Evolutionary conservation across 2,797 vertebrate species (phyloP), one percentile per base, ranked within the genome.

Genomic region (Thamnophis elegans): DNA sequence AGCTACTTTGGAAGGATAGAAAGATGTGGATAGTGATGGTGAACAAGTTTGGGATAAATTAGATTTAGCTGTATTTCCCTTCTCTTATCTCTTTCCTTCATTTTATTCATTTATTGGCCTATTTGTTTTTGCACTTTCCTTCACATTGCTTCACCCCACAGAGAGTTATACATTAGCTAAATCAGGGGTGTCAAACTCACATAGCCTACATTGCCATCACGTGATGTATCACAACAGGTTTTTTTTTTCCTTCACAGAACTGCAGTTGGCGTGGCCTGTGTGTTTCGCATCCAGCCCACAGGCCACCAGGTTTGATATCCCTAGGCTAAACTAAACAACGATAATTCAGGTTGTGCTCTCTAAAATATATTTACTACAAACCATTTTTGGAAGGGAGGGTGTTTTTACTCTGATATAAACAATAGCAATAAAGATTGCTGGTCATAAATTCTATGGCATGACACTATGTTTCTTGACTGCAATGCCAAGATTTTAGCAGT

Each of bases 401-500:
- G 9, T 78, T 42, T 42, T 78, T 78, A 42, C 3, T 78, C 68
- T 36, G 36, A 78, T 78, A 8, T 25, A 82, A 42, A 82, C 73
- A 82, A 20, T 25, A 42, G 36, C 20, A 82, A 12, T 82, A 82
- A 82, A 25, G 73, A 93, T 93, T 93, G 93, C 93, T 95, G 95
- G 82, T 88, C 92, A 96, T 91, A 95, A 96, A 94, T 89, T 96
- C 93, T 93, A 96, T 96, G 94, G 94, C 90, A 1, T 47, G 94
- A 90, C n/a, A 47, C 94, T 94, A 95, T 94, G 94, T 95, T 95
- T 95, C 93, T 94, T 51, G 25, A 73, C 18, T 93, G 42, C 18
- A 94, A 4, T 90, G 8, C 5, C 82, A 92, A 90, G 4, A 0
- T 88, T 95, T 93, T 93, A 95, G 91, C 92, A 93, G 36, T 94